A percentile compares a stretch with the other conserved stretches of the same genome.
These are phyloP conservation scores for Plecotus auritus DNA, from an alignment of 2,113 vertebrate genomes.

Conservation along the genomic window DNA sequence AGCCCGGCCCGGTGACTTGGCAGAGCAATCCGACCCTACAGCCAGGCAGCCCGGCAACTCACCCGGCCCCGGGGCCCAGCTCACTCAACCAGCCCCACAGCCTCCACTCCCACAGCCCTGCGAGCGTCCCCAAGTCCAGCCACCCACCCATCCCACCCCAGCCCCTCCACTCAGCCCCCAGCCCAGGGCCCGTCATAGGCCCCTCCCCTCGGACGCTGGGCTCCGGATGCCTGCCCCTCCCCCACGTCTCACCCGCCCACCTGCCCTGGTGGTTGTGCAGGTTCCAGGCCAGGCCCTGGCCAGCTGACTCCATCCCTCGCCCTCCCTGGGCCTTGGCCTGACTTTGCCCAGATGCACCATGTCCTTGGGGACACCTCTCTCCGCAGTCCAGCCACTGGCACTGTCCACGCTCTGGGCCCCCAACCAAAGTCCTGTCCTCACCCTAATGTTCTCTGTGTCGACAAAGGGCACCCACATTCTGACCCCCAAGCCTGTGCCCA, in stretches of 20 bases:
- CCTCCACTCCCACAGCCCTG: neutral
- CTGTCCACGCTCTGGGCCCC: fast-evolving
- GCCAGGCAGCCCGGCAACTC: too few relatives aligned
- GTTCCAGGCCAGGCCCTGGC: fast-evolving
- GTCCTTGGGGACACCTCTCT: neutral
- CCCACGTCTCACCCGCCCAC: too few relatives aligned
- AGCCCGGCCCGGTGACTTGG: neutral
- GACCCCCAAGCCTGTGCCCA: too few relatives aligned
- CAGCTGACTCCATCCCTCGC: fast-evolving
- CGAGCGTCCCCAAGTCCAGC: neutral
- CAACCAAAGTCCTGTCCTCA: fast-evolving
- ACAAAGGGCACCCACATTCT: fast-evolving
- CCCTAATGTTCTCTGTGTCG: fast-evolving
- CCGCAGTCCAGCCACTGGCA: neutral
- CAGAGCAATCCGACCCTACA: neutral
- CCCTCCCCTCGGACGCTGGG: fast-evolving
- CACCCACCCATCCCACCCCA: neutral
- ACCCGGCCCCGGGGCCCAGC: fast-evolving
- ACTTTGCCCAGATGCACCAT: neutral
- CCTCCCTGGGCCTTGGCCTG: neutral
- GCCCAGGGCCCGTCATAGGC: too few relatives aligned
- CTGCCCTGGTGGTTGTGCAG: fast-evolving
- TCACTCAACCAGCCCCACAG: fast-evolving
- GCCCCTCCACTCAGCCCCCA: neutral
- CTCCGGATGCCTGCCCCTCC: neutral